These are phyloP conservation scores for Barnardius zonarius DNA, from an alignment of 2,113 vertebrate genomes.

Conservation along the genomic window DNA sequence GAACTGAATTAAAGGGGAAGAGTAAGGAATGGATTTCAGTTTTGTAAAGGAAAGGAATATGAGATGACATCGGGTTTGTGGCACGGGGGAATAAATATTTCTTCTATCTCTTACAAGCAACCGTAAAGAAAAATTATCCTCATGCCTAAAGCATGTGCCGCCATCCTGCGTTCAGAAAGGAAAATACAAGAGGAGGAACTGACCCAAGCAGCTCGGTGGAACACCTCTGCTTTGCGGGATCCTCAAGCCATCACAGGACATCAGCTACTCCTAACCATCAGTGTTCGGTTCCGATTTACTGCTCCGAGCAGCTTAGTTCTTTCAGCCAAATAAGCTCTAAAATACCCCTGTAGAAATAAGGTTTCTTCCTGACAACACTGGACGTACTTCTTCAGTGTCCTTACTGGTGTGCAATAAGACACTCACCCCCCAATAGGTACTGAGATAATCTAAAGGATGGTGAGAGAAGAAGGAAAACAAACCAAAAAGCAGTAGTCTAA, in stretches of 20 bases:
- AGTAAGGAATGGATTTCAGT: background rate
- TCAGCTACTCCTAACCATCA: background rate
- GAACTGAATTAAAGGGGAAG: background rate
- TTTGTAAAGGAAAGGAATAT: background rate
- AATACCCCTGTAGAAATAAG: background rate
- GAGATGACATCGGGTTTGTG: background rate
- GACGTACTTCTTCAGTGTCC: background rate
- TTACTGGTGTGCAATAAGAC: background rate
- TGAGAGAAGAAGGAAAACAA: background rate
- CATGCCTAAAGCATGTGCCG: background rate
- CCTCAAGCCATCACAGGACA: background rate
- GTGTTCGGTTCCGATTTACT: rapidly evolving
- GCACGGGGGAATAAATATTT: background rate
- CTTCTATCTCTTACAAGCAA: background rate
- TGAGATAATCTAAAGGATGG: rapidly evolving
- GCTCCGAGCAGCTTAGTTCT: background rate
- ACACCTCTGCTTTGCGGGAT: background rate
- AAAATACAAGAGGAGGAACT: background rate
- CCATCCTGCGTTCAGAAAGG: background rate
- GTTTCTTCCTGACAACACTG: rapidly evolving
- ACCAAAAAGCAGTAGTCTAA: background rate
- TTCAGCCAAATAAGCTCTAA: background rate
- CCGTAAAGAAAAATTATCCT: background rate
- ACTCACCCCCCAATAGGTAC: background rate
- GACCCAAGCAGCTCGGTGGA: background rate